Base-by-base conservation (phyloP, 2,888 invertebrate species). In the Perdita meconis region DNA sequence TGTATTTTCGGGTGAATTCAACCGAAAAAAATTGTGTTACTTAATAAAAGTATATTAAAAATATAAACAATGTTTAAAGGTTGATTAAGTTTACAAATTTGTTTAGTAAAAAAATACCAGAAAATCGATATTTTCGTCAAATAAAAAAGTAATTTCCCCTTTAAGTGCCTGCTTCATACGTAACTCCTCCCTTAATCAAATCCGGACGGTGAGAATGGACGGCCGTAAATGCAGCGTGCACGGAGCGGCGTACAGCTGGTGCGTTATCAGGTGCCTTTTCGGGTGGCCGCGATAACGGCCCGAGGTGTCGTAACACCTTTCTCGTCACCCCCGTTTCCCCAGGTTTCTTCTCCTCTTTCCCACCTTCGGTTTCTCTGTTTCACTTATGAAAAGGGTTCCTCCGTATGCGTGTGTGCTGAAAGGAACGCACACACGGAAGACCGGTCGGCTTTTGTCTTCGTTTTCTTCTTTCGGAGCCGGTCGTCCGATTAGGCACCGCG, bases 401-500 rank as follows among this genome's bases (percentile, higher is more conserved):
- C 3, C 30, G 6, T 30, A 30, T 6, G 6, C 30, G 30, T 6
- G 6, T 4, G 30, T 2, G 30, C 6, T 30, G 30, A 6, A 6
- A 30, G 30, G 6, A 30, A 30, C 30, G 30, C 30, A n/a, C n/a
- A n/a, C 40, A 8, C n/a, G 44, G 16, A 16, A 16, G 12, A 30
- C 50, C 53, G 12, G 38, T 55, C 53, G 19, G 51, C 67, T 68
- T 71, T 72, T 77, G 53, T 81, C 66, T 72, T 51, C 47, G 42
- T 75, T 51, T 68, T 68, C 38, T 69, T 59, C 60, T 69, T 59
- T 55, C 57, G 16, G 22, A 34, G 53, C 69, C 70, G 69, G 74
- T 66, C 78, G 64, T 59, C 75, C 77, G 87, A 86, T 85, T 88
- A 85, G 82, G 76, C 82, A 74, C 76, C 71, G 65, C 83, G 85